These are phyloP conservation scores for Macrotus californicus DNA, from an alignment of 2,113 vertebrate genomes.

Conservation along the genomic window DNA sequence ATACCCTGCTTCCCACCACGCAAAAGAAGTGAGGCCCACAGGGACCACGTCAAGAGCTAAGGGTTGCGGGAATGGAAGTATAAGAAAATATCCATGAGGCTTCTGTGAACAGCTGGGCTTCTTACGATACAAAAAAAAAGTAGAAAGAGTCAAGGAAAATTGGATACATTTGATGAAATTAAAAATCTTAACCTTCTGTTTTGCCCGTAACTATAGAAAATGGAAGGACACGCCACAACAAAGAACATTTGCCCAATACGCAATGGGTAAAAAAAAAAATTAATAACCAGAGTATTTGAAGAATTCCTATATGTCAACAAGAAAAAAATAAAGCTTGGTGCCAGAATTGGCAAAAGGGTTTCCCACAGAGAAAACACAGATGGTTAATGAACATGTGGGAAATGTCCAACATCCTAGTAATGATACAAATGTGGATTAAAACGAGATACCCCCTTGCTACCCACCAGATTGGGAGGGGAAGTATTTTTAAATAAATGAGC, in stretches of 20 bases:
- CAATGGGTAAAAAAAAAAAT: background rate
- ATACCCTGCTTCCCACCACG: background rate
- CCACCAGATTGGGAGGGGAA: background rate
- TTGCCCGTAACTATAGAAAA: background rate
- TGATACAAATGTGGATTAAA: background rate
- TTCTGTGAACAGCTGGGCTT: background rate
- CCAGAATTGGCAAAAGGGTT: background rate
- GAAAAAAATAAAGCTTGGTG: background rate
- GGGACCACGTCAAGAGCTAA: background rate
- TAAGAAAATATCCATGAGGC: background rate
- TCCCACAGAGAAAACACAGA: conserved; percentile 23
- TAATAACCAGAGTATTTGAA: background rate
- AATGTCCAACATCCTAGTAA: background rate
- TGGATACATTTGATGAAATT: background rate
- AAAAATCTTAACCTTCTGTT: background rate
- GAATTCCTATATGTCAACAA: background rate
- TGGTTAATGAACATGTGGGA: background rate
- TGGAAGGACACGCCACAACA: background rate
- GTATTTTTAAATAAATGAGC: background rate
- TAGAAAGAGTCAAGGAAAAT: background rate
- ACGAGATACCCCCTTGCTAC: background rate
- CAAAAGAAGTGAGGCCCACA: background rate
- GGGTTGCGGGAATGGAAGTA: background rate
- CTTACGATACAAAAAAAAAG: background rate
- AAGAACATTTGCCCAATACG: background rate